Evolutionary conservation across 2,113 vertebrate genomes (phyloP), one percentile per base, ranked within the genome.

Genomic region (Channa maculata): DNA sequence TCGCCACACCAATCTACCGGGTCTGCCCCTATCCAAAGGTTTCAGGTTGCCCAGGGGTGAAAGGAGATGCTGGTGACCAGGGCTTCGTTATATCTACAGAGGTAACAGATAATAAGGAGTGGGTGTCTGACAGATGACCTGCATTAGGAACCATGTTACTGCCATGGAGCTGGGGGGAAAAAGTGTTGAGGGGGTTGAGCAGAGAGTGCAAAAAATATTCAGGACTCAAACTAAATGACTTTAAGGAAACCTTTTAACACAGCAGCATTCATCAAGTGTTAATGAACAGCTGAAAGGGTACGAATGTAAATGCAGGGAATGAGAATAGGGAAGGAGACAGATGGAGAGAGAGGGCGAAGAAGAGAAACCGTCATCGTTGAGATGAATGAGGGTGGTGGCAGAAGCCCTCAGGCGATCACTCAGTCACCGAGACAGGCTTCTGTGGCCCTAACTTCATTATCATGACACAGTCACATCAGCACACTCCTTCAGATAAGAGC

Each of bases 401-500:
- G 79, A 66, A 80, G 71, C 79, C 88, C 75, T 80, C 64, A 48
- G 86, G 90, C 82, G 39, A 86, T 86, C 87, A 75, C 73, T 91
- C 85, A 76, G 83, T 90, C 87, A 82, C 81, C 11, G 79, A 80
- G 78, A 88, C 85, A 77, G 79, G 77, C 81, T 80, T 80, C 87
- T 82, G 75, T 80, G 78, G 80, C 83, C 86, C 83, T 62, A 86
- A 88, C 85, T 90, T 86, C 84, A 89, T 92, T 91, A 89, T 86
- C 80, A 84, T 85, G 84, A 91, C 79, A 78, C 79, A 73, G 84
- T 84, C 85, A 85, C 88, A 87, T 89, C 85, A 88, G 77, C 82
- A 82, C 75, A 70, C 69, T 77, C 70, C 80, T 85, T 57, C 82
- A 81, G 86, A 89, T 79, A 64, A 82, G 84, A 82, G 80, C 57